Evolutionary conservation across 2,113 vertebrate genomes (phyloP).

Genomic region (Hippocampus mohnikei): DNA sequence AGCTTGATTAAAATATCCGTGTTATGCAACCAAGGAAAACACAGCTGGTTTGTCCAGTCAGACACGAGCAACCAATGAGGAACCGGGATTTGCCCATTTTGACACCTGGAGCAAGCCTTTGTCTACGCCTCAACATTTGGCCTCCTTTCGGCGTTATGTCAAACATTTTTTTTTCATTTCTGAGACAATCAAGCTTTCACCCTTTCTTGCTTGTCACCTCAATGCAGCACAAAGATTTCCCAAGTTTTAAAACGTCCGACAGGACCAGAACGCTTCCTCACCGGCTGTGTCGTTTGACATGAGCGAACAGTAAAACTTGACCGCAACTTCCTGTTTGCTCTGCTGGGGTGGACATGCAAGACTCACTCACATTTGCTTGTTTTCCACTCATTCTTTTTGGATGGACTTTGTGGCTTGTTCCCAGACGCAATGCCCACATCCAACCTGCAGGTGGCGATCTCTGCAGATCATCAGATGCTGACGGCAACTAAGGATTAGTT

Average conservation of each 20-base stretch:
- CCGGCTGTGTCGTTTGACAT: too few species aligned
- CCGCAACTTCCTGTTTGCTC: too few species aligned
- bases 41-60: background rate
- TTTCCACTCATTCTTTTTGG: too few species aligned
- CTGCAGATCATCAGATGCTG: too few species aligned
- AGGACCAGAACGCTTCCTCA: background rate
- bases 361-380: too few species aligned
- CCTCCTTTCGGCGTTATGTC: background rate
- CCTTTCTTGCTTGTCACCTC: background rate
- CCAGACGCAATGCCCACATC: too few species aligned
- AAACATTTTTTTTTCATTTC: background rate
- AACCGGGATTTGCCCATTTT: background rate
- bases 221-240: background rate
- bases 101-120: background rate
- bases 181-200: background rate
- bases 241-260: background rate
- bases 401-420: too few species aligned
- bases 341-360: too few species aligned
- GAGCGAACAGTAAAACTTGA: too few species aligned
- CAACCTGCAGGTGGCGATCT: too few species aligned
- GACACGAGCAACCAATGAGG: background rate
- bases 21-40: constrained; percentile 36
- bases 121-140: background rate
- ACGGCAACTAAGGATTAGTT: too few species aligned
- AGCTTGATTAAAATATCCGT: constrained; percentile 34